Evolutionary conservation across 2,797 vertebrate genomes (phyloP).

Genomic region (Aselliscus stoliczkanus): DNA sequence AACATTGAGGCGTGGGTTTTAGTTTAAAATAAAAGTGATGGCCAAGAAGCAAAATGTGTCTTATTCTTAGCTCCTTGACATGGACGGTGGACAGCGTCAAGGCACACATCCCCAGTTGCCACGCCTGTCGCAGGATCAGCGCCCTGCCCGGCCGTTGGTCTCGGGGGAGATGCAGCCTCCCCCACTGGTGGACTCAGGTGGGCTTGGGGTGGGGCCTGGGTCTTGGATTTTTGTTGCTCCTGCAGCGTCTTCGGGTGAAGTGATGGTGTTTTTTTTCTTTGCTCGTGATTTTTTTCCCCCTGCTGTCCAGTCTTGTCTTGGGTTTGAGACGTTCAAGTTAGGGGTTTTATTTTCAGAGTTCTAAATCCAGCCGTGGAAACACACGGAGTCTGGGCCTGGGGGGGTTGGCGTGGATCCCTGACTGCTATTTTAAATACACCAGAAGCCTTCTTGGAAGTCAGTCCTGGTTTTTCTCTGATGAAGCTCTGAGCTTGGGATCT

Average conservation of each 20-base stretch:
- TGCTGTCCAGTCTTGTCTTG: neutral
- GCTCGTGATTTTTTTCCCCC: neutral
- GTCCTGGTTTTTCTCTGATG: neutral
- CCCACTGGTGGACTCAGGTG: rapidly evolving
- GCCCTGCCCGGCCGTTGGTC: rapidly evolving
- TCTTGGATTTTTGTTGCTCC: neutral
- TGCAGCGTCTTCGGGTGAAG: neutral
- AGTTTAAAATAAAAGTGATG: neutral
- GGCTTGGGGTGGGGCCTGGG: rapidly evolving
- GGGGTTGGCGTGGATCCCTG: neutral
- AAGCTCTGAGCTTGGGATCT: neutral
- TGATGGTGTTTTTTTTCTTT: neutral
- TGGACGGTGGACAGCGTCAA: rapidly evolving
- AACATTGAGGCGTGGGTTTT: neutral
- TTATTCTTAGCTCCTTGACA: neutral
- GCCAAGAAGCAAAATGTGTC: rapidly evolving
- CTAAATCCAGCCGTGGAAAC: neutral
- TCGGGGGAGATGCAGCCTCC: rapidly evolving
- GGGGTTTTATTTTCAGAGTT: conserved; percentile 41
- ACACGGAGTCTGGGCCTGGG: neutral
- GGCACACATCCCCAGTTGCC: neutral
- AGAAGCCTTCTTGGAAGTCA: neutral
- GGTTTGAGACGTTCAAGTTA: neutral
- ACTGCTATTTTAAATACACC: neutral
- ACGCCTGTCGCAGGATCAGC: rapidly evolving